Conservation (phyloP, 2,113 vertebrate species). For the Anarhynchus alexandrinus region DNA sequence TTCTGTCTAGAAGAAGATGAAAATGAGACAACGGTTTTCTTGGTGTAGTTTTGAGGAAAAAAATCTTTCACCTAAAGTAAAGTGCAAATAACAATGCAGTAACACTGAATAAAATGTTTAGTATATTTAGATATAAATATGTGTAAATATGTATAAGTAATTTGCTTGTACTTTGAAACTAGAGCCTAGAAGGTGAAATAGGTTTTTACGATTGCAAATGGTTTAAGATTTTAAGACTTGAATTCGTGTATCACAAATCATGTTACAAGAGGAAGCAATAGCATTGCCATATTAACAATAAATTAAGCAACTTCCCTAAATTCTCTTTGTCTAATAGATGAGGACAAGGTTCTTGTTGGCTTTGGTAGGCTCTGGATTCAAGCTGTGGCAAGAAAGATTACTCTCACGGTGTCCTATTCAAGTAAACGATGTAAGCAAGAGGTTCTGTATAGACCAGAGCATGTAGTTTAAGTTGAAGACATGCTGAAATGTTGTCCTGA, state of each 20-base stretch:
- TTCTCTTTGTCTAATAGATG: neutral
- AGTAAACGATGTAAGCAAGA: neutral
- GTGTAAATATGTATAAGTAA: neutral
- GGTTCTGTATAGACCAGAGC: neutral
- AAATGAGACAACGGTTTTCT: neutral
- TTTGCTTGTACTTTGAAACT: neutral
- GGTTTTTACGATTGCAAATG: neutral
- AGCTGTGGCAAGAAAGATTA: neutral
- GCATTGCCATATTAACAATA: neutral
- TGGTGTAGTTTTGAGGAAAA: neutral
- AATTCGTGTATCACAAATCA: neutral
- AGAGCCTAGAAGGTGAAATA: neutral
- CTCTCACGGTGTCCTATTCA: neutral
- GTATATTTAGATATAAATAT: neutral
- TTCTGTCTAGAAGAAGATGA: neutral
- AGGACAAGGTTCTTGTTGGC: neutral
- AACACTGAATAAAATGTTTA: neutral
- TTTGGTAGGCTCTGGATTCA: neutral
- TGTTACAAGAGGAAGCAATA: neutral
- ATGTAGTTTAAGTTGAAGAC: constrained; percentile 2
- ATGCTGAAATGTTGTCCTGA: neutral
- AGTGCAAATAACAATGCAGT: neutral
- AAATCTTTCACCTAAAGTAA: neutral
- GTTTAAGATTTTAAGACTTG: neutral
- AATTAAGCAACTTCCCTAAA: neutral